phyloP scores from a whole-genome alignment of 2,888 invertebrate species.

The Polyommatus iphigenia region DNA sequence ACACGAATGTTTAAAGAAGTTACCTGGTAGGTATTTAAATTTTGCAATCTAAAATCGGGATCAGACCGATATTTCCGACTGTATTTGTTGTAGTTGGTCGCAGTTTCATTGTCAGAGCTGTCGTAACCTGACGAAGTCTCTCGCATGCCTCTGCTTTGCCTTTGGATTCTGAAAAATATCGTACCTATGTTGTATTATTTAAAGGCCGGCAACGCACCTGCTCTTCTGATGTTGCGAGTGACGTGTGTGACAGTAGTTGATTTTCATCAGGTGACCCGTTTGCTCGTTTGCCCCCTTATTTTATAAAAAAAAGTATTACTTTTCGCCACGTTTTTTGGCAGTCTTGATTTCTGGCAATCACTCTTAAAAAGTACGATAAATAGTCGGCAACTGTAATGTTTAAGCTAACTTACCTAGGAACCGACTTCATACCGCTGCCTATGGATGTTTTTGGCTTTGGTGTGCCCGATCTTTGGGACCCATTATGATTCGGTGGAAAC shows the following conservation, averaged over 20 bases:
- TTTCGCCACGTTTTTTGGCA: too few relatives aligned
- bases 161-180: constrained; percentile 66
- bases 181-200: too few relatives aligned
- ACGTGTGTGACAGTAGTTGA: too few relatives aligned
- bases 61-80: constrained; percentile 91
- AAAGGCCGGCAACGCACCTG: too few relatives aligned
- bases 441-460: constrained; percentile 80
- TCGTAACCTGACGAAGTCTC: constrained; percentile 96
- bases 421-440: constrained; percentile 78
- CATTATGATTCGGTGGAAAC: constrained; percentile 90
- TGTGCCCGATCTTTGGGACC: constrained; percentile 84
- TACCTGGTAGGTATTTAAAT: constrained; percentile 80
- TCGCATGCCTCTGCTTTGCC: constrained; percentile 82
- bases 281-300: too few relatives aligned
- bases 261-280: too few relatives aligned
- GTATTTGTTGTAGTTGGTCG: constrained; percentile 82
- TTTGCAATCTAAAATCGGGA: constrained; percentile 89
- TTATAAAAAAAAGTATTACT: neutral
- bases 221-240: too few relatives aligned
- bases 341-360: too few relatives aligned
- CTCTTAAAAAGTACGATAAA: neutral
- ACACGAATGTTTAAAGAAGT: neutral
- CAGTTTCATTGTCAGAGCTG: constrained; percentile 91
- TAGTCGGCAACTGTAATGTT: neutral
- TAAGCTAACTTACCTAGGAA: constrained; percentile 61